A percentile compares a stretch with the other conserved stretches of the same genome.
phyloP scores from a whole-genome alignment of 2,113 vertebrate genomes.

The Ceuthmochares aereus region DNA sequence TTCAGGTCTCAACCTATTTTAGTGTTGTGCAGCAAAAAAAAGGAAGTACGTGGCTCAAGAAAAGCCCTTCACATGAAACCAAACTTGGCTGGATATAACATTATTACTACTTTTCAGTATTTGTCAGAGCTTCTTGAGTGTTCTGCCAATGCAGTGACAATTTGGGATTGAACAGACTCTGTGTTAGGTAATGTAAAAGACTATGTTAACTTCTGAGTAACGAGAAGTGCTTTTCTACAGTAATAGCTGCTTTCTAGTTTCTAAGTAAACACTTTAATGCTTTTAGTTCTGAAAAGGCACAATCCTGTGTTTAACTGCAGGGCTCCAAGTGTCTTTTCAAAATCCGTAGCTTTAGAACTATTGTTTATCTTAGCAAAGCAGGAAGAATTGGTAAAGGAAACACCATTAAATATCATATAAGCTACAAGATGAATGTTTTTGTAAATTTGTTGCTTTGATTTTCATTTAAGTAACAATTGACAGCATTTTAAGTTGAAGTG shows the following conservation, averaged over 20 bases:
- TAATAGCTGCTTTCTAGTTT: background rate
- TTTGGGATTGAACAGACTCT: background rate
- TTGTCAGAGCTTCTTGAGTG: background rate
- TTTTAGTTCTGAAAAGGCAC: background rate
- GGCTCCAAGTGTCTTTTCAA: background rate
- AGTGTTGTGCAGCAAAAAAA: background rate
- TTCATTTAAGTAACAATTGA: conserved; percentile 1
- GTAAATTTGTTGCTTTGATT: background rate
- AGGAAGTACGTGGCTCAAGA: background rate
- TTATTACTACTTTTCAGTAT: background rate
- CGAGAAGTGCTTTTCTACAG: background rate
- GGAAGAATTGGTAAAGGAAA: background rate
- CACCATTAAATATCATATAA: background rate
- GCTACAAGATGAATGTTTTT: background rate
- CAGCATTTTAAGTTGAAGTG: background rate
- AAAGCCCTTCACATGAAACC: background rate
- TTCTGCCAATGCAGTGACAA: background rate
- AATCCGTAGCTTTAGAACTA: background rate
- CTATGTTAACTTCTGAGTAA: background rate
- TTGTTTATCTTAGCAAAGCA: background rate
- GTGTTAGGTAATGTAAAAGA: background rate
- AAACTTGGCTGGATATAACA: background rate
- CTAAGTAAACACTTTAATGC: background rate
- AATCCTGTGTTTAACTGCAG: background rate
- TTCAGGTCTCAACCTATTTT: background rate